Base-by-base conservation (phyloP, 2,888 invertebrate species). In the Brachyptera risi region DNA sequence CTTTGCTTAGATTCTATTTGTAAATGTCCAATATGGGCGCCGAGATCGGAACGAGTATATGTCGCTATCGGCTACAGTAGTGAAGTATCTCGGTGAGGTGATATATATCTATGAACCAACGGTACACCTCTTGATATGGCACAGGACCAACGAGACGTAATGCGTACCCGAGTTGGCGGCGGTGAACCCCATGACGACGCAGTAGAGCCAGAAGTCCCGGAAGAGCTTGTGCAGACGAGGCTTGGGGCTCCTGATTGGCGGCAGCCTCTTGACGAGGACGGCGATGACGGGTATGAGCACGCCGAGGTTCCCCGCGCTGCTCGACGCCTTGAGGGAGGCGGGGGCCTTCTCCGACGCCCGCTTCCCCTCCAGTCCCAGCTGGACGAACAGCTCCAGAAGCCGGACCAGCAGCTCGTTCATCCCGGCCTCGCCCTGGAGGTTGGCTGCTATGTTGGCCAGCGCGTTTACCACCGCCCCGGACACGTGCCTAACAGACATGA, bases 151-250 rank as follows among this genome's bases (percentile, higher is more conserved):
- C n/a, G n/a, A n/a, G n/a, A n/a, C n/a, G n/a, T n/a, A n/a, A 13
- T 71, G 71, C 63, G 68, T 74, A 84, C 85, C 85, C 70, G 85
- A 83, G 69, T 87, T 85, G 9, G 92, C 89, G 0, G 90, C 88
- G 0, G 96, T 94, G 75, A 99, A 99, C 9, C 97, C 98, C 90
- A 99, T 96, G 2, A 99, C 93, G 1, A 99, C 96, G 74, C 96
- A 99, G 74, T 99, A 99, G 47, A 98, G 81, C 99, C 99, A 99
- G 75, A 99, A 99, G 76, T 99, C 98, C 70, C 96, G 87, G 76
- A 99, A 99, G n/a, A 98, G 78, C 74, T 98, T 98, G 72, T 96
- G 90, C 38, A 98, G 80, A 4, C 98, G 81, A 0, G 92, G 90
- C 68, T 92, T 91, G 0, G 98, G 96, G 68, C 93, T 89, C 69